phyloP scores from a whole-genome alignment of 2,888 invertebrate species.

The Pedicia rivosa region DNA sequence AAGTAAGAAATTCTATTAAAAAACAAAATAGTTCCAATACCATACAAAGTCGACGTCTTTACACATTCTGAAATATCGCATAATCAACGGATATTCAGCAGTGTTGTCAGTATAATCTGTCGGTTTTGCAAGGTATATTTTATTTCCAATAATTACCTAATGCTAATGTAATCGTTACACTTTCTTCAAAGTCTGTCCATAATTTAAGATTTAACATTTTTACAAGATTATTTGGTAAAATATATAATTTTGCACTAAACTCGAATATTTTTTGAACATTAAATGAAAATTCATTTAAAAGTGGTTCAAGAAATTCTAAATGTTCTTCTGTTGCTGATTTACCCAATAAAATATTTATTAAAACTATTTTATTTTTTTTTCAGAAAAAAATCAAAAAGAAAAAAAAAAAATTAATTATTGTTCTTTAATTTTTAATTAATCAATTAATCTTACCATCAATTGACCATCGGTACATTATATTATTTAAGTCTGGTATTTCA shows the following conservation, averaged over 20 bases:
- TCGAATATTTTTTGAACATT: slow-evolving; percentile 57
- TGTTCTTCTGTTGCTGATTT: slow-evolving; percentile 16
- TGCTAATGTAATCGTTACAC: slow-evolving; percentile 43
- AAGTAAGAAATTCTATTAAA: too few species aligned
- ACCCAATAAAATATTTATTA: slow-evolving; percentile 32
- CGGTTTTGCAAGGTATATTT: too few species aligned
- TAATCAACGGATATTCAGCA: too few species aligned
- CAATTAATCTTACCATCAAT: slow-evolving; percentile 43
- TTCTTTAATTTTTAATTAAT: slow-evolving; percentile 3
- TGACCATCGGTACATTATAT: slow-evolving; percentile 60
- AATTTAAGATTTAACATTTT: slow-evolving; percentile 42
- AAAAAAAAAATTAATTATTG: slow-evolving; percentile 12
- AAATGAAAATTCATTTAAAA: slow-evolving; percentile 39
- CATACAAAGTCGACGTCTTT: too few species aligned
- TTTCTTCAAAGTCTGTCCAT: slow-evolving; percentile 59
- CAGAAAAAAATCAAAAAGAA: slow-evolving; percentile 5
- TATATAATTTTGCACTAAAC: slow-evolving; percentile 50
- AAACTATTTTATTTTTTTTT: too few species aligned
- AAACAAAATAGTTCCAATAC: too few species aligned
- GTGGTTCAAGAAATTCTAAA: slow-evolving; percentile 24
- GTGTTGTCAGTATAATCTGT: too few species aligned
- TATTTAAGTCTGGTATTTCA: slow-evolving; percentile 42
- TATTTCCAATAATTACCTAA: slow-evolving; percentile 30
- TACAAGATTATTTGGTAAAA: slow-evolving; percentile 49
- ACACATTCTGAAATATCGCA: too few species aligned